A percentile compares a stretch with the other conserved stretches of the same genome.
Conservation (phyloP, 37 sponge, comb jelly and placozoan genomes). For the Theonella swinhoei region DNA sequence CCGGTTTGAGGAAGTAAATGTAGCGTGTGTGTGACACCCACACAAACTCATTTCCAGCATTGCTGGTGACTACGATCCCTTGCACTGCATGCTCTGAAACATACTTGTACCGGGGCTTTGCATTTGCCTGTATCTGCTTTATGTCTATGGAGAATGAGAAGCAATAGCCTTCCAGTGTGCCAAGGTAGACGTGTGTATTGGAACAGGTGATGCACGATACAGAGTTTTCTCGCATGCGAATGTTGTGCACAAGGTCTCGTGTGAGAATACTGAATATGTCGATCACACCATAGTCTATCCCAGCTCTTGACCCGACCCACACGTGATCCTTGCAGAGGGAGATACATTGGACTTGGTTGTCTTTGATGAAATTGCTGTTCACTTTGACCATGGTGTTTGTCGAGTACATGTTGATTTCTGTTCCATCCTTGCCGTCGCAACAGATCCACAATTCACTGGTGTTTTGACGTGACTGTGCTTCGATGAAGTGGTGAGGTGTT, state of each 20-base stretch:
- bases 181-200: constrained; percentile 46
- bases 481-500: constrained; percentile 17
- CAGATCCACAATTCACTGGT: constrained; percentile 78
- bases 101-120: constrained; percentile 45
- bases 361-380: constrained; percentile 51
- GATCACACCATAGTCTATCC: constrained; percentile 70
- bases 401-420: constrained; percentile 69
- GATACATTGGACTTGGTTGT: constrained; percentile 74
- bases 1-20: constrained; percentile 64
- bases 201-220: constrained; percentile 69
- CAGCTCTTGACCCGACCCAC: constrained; percentile 77
- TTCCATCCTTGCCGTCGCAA: constrained; percentile 67
- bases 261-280: constrained; percentile 61
- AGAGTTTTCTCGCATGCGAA: constrained; percentile 71
- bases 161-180: constrained; percentile 80
- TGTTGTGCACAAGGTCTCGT: constrained; percentile 62
- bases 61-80: constrained; percentile 48
- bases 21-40: constrained; percentile 72
- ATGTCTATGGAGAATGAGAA: constrained; percentile 47
- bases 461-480: constrained; percentile 7
- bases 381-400: constrained; percentile 70
- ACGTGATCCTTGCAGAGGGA: constrained; percentile 67
- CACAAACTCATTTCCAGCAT: constrained; percentile 17
- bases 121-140: constrained; percentile 30
- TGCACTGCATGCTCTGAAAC: constrained; percentile 63